A percentile compares a stretch with the other conserved stretches of the same genome.
Conservation (phyloP, 2,888 invertebrate genomes). For the Hymenopus coronatus region DNA sequence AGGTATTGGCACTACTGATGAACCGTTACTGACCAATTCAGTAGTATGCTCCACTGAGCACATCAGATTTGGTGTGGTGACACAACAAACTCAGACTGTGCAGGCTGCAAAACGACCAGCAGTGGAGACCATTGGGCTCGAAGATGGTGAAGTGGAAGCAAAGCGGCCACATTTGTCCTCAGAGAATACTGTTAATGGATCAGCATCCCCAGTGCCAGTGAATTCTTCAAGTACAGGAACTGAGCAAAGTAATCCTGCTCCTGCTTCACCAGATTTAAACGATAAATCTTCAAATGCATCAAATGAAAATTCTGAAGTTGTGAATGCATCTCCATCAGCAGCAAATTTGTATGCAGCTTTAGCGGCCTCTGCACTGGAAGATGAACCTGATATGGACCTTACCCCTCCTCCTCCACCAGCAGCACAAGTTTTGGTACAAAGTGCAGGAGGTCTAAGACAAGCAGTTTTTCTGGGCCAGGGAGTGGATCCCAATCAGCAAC, state of each 20-base stretch:
- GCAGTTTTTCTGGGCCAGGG: constrained; percentile 19
- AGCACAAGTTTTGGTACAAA: constrained; percentile 9
- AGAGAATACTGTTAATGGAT: constrained; percentile 24
- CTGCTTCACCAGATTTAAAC: constrained; percentile 26
- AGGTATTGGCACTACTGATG: constrained; percentile 26
- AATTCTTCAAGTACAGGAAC: background rate
- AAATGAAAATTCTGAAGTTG: constrained; percentile 34
- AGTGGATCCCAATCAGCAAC: constrained; percentile 40
- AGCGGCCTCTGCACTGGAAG: constrained; percentile 79
- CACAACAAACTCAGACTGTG: constrained; percentile 26
- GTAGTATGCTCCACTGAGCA: background rate
- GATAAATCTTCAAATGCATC: constrained; percentile 27
- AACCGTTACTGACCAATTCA: background rate
- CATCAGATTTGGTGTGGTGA: constrained; percentile 8
- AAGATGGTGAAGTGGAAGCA: constrained; percentile 8
- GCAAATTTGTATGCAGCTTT: constrained; percentile 82
- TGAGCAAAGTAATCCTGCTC: constrained; percentile 9
- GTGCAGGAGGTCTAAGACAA: constrained; percentile 18
- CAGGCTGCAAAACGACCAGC: constrained; percentile 24
- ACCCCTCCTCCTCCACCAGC: constrained; percentile 10
- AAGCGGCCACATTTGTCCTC: constrained; percentile 23
- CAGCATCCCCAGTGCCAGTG: constrained; percentile 20
- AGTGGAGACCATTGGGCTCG: background rate
- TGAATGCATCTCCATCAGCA: constrained; percentile 57
- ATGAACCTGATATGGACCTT: constrained; percentile 61